Evolutionary conservation across 2,888 invertebrate species (phyloP).

Genomic region (Scaptomyza parva): DNA sequence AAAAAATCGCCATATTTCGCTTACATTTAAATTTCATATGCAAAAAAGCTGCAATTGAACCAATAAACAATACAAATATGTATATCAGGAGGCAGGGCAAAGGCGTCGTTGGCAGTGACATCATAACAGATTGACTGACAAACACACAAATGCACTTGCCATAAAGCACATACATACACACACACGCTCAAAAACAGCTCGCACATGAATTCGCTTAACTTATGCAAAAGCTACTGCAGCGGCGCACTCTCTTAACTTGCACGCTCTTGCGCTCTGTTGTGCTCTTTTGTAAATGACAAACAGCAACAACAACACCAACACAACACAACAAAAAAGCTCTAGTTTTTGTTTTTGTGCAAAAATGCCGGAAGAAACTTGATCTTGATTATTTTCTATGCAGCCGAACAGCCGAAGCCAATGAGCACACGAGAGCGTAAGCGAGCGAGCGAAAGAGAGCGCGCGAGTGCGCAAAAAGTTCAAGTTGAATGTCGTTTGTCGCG

Average conservation of each 20-base stretch:
- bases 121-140: slow-evolving; percentile 66
- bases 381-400: slow-evolving; percentile 77
- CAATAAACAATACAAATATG: not conserved
- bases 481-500: slow-evolving; percentile 77
- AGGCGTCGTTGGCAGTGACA: slow-evolving; percentile 57
- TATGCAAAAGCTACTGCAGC: slow-evolving; percentile 50
- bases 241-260: slow-evolving; percentile 38
- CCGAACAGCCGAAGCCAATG: slow-evolving; percentile 31
- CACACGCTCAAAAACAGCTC: slow-evolving; percentile 11
- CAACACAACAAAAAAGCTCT: too few species aligned
- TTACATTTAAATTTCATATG: slow-evolving; percentile 8
- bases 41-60: slow-evolving; percentile 5
- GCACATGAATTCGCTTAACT: slow-evolving; percentile 13
- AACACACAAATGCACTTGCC: slow-evolving; percentile 69
- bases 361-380: slow-evolving; percentile 82
- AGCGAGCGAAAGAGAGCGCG: slow-evolving; percentile 18
- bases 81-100: slow-evolving; percentile 7
- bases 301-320: slow-evolving; percentile 22
- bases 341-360: slow-evolving; percentile 68
- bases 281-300: slow-evolving; percentile 29
- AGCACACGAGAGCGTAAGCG: slow-evolving; percentile 31
- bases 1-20: slow-evolving; percentile 10
- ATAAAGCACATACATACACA: slow-evolving; percentile 33
- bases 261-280: slow-evolving; percentile 8
- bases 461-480: slow-evolving; percentile 78